Base-by-base conservation (phyloP, 1,140 invertebrate genomes). In the Drosophila ercepeae region DNA sequence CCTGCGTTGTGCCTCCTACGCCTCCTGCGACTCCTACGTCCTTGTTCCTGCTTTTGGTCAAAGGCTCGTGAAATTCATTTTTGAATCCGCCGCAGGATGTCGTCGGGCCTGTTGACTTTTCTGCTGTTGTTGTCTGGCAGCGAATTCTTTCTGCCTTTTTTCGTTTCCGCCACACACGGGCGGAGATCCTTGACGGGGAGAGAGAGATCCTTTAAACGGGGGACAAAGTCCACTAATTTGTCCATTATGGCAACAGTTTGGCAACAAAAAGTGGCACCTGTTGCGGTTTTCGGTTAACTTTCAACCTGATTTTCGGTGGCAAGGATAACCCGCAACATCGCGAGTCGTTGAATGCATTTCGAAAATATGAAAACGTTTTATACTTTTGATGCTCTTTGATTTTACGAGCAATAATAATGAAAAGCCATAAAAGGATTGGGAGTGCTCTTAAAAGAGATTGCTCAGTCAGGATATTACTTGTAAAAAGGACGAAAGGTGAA, bases 261-360 rank as follows among this genome's bases (percentile, higher is more conserved):
- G 44, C 54, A n/a, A n/a, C n/a, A n/a, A n/a, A n/a, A n/a, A n/a
- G n/a, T n/a, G n/a, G 68, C 72, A 84, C 79, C 79, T 83, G 79
- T 83, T 83, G 79, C 79, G 75, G 70, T 84, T n/a, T n/a, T n/a
- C 75, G 55, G 57, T 63, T 84, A 16, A 84, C 70, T 84, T 83
- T 78, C 63, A 78, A 71, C 64, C 57, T 71, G 57, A 72, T 65
- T 84, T 75, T 44, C 27, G 21, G 18, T 9, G 11, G 29, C 29
- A 3, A 11, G 11, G 3, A 11, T n/a, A 2, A 32, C 9, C 9
- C 3, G 3, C 29, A 0, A 32, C 11, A 3, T 9, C 3, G 29
- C 29, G 8, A n/a, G n/a, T n/a, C 8, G 29, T 32, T 32, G 11
- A 32, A 9, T 32, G 29, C 29, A n/a, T 32, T 32, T 11, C 27